phyloP scores from a whole-genome alignment of 2,888 invertebrate species.

The Sminthurinus aureus region DNA sequence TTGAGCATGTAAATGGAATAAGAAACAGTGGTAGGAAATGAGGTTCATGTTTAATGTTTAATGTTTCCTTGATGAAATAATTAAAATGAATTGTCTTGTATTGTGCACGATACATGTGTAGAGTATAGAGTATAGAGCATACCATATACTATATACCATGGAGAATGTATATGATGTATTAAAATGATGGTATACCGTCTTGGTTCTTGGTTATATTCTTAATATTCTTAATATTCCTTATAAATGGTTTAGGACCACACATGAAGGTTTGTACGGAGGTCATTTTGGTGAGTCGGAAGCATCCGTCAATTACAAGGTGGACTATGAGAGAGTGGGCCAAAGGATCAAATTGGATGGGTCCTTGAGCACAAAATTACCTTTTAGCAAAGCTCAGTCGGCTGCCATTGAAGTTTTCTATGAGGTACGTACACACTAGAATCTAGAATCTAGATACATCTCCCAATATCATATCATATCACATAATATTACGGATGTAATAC shows the following conservation, averaged over 20 bases:
- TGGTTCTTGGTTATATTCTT: no score
- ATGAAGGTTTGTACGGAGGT: constrained; percentile 49
- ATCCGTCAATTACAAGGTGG: constrained; percentile 42
- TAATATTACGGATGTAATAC: no score
- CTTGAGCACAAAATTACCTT: constrained; percentile 29
- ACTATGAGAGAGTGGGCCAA: constrained; percentile 11
- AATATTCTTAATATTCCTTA: no score
- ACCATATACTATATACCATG: no score
- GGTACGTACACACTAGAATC: neutral
- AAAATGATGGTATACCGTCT: no score
- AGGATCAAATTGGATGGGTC: constrained; percentile 27
- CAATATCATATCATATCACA: no score
- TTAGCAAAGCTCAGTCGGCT: constrained; percentile 25
- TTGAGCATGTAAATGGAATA: no score
- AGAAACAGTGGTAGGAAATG: neutral
- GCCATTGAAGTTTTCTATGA: constrained; percentile 22
- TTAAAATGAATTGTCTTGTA: neutral
- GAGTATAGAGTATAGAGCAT: no score
- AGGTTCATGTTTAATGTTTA: neutral
- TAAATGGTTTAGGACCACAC: constrained; percentile 36
- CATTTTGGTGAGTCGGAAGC: constrained; percentile 51
- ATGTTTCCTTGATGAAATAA: neutral
- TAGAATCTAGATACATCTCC: no score
- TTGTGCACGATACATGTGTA: no score
- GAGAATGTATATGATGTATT: no score